Conservation (phyloP, 2,113 vertebrate species). For the Pica pica region DNA sequence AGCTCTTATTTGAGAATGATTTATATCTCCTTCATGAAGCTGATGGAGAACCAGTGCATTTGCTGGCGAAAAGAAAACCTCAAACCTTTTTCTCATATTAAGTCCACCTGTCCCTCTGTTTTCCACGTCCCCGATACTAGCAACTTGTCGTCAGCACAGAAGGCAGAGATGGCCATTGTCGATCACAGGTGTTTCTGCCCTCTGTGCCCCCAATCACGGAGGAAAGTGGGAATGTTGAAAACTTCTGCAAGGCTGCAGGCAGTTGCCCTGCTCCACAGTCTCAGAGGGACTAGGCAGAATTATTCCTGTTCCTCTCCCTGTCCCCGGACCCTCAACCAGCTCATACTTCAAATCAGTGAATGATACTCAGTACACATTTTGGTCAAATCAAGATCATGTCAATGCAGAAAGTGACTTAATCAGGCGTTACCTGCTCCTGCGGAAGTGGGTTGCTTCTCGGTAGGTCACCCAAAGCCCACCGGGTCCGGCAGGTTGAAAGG, state of each 20-base stretch:
- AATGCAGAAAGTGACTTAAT: background rate
- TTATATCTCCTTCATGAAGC: background rate
- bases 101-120: background rate
- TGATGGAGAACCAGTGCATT: background rate
- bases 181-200: background rate
- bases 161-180: background rate
- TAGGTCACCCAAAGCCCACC: constrained; percentile 73
- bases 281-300: background rate
- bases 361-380: background rate
- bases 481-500: constrained; percentile 73
- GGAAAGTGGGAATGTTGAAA: background rate
- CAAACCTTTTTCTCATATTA: background rate
- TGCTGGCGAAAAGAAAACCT: rapidly evolving
- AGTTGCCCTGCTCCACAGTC: background rate
- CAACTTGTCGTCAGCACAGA: background rate
- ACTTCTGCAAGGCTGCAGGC: background rate
- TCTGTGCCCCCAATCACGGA: background rate
- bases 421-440: constrained; percentile 53
- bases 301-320: background rate
- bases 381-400: background rate
- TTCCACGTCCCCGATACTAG: background rate
- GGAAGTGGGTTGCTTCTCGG: background rate
- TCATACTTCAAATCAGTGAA: background rate
- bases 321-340: background rate
- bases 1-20: background rate